phyloP scores from a whole-genome alignment of 2,888 invertebrate species.

The Autographa gamma region DNA sequence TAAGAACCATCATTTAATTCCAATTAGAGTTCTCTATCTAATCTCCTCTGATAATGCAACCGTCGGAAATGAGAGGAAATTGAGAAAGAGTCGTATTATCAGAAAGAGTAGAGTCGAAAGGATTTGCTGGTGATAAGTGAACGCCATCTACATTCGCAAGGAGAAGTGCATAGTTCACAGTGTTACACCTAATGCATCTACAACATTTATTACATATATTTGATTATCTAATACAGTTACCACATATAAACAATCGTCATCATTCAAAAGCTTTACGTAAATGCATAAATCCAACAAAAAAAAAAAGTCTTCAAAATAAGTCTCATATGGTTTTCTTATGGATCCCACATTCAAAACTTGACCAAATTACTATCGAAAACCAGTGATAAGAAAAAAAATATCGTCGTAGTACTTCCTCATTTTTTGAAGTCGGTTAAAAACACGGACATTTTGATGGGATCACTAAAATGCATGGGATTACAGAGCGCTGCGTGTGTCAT shows the following conservation, averaged over 20 bases:
- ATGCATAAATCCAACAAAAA: no score
- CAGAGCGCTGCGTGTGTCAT: not conserved
- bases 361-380: no score
- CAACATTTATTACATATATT: constrained; percentile 79
- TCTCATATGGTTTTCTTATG: no score
- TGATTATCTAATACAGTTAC: constrained; percentile 63
- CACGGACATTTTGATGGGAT: not conserved
- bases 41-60: constrained; percentile 53
- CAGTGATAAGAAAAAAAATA: no score
- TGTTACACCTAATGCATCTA: constrained; percentile 74
- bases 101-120: constrained; percentile 47
- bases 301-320: no score
- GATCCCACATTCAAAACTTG: no score
- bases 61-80: constrained; percentile 30
- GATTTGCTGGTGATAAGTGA: constrained; percentile 50
- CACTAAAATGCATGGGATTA: not conserved
- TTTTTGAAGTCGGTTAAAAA: not conserved
- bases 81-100: constrained; percentile 53
- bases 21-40: constrained; percentile 59
- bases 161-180: constrained; percentile 73
- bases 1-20: constrained; percentile 58
- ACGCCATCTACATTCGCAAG: constrained; percentile 50
- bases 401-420: no score
- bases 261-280: constrained; percentile 28
- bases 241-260: constrained; percentile 44